Conservation (phyloP, 2,888 invertebrate species). For the Spodoptera exigua region DNA sequence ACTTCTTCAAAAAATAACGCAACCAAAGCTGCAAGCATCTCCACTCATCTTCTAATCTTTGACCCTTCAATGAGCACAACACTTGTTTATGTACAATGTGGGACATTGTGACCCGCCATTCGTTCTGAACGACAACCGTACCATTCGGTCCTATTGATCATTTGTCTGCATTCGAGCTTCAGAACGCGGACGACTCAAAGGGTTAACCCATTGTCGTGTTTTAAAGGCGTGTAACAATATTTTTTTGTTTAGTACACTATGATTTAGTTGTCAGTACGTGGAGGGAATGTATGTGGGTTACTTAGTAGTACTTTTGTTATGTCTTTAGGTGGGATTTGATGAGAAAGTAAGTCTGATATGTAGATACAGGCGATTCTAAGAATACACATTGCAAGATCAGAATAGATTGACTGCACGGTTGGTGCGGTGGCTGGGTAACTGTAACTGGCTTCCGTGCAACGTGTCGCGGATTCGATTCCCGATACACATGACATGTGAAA, state of each 20-base stretch:
- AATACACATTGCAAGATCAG: no score
- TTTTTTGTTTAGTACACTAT: background rate
- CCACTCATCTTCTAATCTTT: conserved; percentile 51
- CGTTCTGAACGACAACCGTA: conserved; percentile 50
- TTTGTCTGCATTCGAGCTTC: conserved; percentile 29
- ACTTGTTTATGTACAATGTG: conserved; percentile 62
- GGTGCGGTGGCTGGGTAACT: no score
- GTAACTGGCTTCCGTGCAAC: no score
- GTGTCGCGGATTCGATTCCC: no score
- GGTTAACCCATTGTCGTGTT: conserved; percentile 17
- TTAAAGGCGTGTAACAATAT: conserved; percentile 27
- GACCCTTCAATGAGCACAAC: conserved; percentile 69
- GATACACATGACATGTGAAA: no score
- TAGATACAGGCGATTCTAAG: no score
- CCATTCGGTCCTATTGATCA: conserved; percentile 50
- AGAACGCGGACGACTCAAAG: conserved; percentile 29
- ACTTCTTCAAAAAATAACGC: background rate
- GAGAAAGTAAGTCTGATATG: no score
- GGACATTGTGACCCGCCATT: conserved; percentile 53
- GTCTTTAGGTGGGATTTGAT: no score
- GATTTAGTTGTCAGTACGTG: no score
- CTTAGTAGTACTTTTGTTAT: no score
- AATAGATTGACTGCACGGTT: no score
- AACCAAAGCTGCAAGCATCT: conserved; percentile 46
- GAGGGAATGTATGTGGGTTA: no score